phyloP scores from a whole-genome alignment of 2,113 vertebrate species.

The Bagarius yarrelli region DNA sequence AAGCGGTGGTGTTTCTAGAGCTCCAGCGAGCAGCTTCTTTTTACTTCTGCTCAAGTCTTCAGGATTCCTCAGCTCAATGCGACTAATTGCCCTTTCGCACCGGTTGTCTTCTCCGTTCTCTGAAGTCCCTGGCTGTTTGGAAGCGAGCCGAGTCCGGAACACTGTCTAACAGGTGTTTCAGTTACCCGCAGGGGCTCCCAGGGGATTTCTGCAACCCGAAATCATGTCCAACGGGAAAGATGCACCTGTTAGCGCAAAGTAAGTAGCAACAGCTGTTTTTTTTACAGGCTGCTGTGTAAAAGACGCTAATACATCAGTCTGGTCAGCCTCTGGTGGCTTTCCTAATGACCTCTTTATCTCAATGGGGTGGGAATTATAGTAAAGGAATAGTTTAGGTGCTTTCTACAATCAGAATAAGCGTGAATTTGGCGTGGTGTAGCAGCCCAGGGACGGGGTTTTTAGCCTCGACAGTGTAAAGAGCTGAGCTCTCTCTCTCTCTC shows the following conservation, averaged over 20 bases:
- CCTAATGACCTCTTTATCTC: background rate
- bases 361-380: background rate
- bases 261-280: constrained; percentile 55
- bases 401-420: background rate
- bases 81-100: background rate
- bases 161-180: constrained; percentile 43
- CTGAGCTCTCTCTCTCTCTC: too few relatives aligned
- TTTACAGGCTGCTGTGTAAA: background rate
- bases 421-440: background rate
- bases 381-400: background rate
- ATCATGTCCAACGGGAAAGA: constrained; percentile 70
- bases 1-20: constrained; percentile 3
- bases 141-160: constrained; percentile 1
- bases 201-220: constrained; percentile 34
- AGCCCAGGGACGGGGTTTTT: background rate
- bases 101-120: background rate
- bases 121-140: constrained; percentile 10
- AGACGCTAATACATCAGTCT: background rate
- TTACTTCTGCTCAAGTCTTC: background rate
- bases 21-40: background rate
- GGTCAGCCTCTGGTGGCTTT: background rate
- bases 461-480: background rate
- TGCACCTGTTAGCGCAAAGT: constrained; percentile 61
- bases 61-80: constrained; percentile 24
- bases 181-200: background rate